Evolutionary conservation across 2,113 vertebrate species (phyloP), one percentile per base, ranked within the genome.

Genomic region (Tonatia bakeri): DNA sequence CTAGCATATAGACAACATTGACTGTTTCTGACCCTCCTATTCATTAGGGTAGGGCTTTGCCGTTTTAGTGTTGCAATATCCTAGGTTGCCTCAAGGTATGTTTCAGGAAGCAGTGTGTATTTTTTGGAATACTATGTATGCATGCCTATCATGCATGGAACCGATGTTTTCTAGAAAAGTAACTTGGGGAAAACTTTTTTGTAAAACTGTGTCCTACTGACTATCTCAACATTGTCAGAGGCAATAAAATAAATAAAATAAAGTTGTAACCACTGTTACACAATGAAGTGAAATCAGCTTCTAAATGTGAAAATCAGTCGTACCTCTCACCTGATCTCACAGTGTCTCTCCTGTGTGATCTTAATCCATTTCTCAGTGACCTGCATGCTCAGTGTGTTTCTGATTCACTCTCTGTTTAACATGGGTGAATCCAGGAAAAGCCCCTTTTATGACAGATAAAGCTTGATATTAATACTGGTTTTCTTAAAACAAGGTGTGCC

Each of bases 101-200:
- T 59, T 61, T 92, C 31, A 75, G 47, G 70, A 81, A 94, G 50
- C 82, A 80, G 17, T 65, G 43, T 84, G 38, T 88, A 7, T 85
- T n/a, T 92, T 94, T 95, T 54, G 17, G 54, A 92, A 87, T 15
- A 64, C 14, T 47, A n/a, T 69, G 22, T 40, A 17, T 2, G 1
- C 31, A 13, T 5, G 7, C 36, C 22, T 20, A 24, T 26, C 8
- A 10, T 94, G 31, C 36, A 59, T 89, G 38, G 50, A 76, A 73
- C 50, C 89, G 40, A 75, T 96, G 28, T 61, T 94, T 90, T 97
- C 45, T 84, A 92, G 89, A 94, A 87, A 90, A 94, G 80, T 79
- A 88, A 81, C 36, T 69, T 59, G 26, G 75, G 65, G 33, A 86
- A 90, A 96, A 45, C 56, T 52, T 67, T 92, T 79, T 88, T 81